phyloP scores from a whole-genome alignment of 2,113 vertebrate species.

The Gallinago jamesoni region DNA sequence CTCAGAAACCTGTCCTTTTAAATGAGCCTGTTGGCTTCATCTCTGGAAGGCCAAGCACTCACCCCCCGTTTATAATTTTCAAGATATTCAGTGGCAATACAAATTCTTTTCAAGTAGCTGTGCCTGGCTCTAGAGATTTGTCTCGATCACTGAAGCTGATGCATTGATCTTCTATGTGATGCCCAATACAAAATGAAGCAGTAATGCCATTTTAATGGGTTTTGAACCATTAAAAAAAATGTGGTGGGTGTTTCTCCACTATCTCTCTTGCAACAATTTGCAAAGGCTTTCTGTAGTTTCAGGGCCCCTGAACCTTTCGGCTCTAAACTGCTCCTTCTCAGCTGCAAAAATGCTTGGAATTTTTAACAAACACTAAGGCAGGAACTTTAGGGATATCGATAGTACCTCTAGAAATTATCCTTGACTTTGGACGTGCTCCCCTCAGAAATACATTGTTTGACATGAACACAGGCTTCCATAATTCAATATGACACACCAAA shows the following conservation, averaged over 20 bases:
- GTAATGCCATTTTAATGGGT: not conserved
- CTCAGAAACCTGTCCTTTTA: not conserved
- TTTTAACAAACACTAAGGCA: not conserved
- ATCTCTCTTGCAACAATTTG: not conserved
- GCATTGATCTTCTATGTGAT: not conserved
- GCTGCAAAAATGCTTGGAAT: not conserved
- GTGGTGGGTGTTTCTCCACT: rapidly evolving
- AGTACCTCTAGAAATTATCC: not conserved
- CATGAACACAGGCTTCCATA: not conserved
- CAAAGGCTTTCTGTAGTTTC: not conserved
- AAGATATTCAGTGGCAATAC: not conserved
- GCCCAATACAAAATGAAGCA: not conserved
- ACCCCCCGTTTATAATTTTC: not conserved
- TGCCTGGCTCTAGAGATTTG: not conserved
- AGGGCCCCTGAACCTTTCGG: not conserved
- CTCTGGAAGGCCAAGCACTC: not conserved
- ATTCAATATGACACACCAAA: slow-evolving; percentile 27
- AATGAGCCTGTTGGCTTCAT: not conserved
- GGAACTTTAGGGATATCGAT: not conserved
- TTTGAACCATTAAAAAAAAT: not conserved
- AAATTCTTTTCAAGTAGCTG: not conserved
- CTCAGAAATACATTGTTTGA: not conserved
- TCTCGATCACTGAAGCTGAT: not conserved
- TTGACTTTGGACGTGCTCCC: not conserved
- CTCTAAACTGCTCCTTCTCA: not conserved